Conservation (phyloP, 2,113 vertebrate genomes). For the Plectropomus leopardus region DNA sequence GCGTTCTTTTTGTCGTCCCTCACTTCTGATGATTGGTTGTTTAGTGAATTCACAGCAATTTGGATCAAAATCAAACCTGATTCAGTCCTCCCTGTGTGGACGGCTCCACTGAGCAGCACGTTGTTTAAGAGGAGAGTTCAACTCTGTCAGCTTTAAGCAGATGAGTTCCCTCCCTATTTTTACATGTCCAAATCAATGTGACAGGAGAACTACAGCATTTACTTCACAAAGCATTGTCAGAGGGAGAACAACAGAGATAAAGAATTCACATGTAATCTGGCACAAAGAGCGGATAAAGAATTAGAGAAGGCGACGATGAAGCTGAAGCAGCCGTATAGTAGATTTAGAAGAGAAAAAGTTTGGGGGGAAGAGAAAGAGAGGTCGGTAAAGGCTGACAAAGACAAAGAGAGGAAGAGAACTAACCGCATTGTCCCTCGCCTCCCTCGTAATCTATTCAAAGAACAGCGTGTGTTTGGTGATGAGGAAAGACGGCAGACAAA, state of each 20-base stretch:
- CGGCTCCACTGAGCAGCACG: neutral
- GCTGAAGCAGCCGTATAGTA: neutral
- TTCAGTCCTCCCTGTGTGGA: slow-evolving; percentile 8
- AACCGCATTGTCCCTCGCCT: slow-evolving; percentile 5
- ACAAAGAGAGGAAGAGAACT: slow-evolving; percentile 1
- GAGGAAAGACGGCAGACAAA: slow-evolving; percentile 15
- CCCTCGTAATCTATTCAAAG: slow-evolving; percentile 10
- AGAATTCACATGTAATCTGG: slow-evolving; percentile 3
- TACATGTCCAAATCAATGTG: slow-evolving; percentile 14
- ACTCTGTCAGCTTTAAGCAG: slow-evolving; percentile 12
- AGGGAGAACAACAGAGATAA: slow-evolving; percentile 19
- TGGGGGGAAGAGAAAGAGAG: neutral
- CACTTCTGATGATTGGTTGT: neutral
- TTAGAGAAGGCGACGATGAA: neutral
- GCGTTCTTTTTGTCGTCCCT: too few species aligned
- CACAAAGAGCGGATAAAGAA: slow-evolving; percentile 22
- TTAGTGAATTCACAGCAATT: neutral
- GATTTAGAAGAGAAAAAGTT: slow-evolving; percentile 1
- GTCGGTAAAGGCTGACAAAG: slow-evolving; percentile 14
- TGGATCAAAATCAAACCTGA: slow-evolving; percentile 10
- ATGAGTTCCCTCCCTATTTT: slow-evolving; percentile 26
- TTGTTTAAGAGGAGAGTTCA: slow-evolving; percentile 41
- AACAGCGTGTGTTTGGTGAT: slow-evolving; percentile 5
- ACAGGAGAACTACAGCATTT: slow-evolving; percentile 15
- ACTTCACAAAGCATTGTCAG: neutral